These are phyloP conservation scores for Crenuchus spilurus DNA, from an alignment of 2,797 vertebrate species.

Conservation along the genomic window DNA sequence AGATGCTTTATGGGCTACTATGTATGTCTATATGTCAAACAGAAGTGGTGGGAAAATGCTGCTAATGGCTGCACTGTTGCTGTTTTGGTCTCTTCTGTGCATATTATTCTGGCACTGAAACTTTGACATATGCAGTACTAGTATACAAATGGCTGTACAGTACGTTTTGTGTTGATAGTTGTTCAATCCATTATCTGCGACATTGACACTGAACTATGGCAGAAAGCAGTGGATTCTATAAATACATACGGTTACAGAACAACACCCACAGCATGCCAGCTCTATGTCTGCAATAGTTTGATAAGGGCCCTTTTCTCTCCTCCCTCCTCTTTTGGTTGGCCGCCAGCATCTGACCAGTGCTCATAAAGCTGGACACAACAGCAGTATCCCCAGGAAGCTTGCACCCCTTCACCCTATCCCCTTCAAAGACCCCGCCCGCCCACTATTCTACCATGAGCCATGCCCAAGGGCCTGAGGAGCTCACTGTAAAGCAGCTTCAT, in stretches of 20 bases:
- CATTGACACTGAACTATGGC: slow-evolving; percentile 24
- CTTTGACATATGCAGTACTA: neutral
- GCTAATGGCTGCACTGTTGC: neutral
- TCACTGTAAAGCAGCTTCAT: slow-evolving; percentile 62
- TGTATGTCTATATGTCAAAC: neutral
- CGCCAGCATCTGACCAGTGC: slow-evolving; percentile 32
- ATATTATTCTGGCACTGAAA: neutral
- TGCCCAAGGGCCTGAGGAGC: slow-evolving; percentile 59
- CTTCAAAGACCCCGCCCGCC: slow-evolving; percentile 49
- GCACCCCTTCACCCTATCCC: neutral
- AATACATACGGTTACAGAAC: slow-evolving; percentile 3
- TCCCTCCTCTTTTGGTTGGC: slow-evolving; percentile 22
- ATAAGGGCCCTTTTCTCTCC: slow-evolving; percentile 40
- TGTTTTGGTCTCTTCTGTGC: too few relatives aligned
- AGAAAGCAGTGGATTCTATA: slow-evolving; percentile 20
- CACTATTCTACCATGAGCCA: slow-evolving; percentile 60
- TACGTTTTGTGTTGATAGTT: slow-evolving; percentile 18
- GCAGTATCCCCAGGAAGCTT: slow-evolving; percentile 47
- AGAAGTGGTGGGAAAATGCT: neutral
- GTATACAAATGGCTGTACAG: neutral
- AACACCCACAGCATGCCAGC: slow-evolving; percentile 34
- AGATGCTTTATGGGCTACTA: neutral
- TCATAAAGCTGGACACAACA: slow-evolving; percentile 52
- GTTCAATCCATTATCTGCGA: slow-evolving; percentile 25
- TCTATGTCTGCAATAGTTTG: slow-evolving; percentile 38